Percentiles rank a stretch among this genome's conserved stretches.
Evolutionary conservation across 2,888 invertebrate genomes (phyloP).

Genomic region (Darwinula stevensoni): DNA sequence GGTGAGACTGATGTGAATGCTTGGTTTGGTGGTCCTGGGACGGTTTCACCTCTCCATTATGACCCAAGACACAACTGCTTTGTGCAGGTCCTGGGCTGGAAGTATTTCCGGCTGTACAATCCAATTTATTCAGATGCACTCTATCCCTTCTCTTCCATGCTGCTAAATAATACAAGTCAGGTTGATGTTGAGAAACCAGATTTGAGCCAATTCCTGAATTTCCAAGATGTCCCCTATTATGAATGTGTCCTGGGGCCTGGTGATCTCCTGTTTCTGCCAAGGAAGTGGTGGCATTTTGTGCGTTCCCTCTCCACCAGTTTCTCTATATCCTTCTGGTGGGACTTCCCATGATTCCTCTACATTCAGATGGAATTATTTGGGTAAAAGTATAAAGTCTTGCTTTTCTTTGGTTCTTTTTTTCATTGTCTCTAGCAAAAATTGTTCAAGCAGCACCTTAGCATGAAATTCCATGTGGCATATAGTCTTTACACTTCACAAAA

Average conservation of each 20-base stretch:
- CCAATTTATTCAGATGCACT: slow-evolving; percentile 33
- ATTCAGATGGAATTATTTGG: too few relatives aligned
- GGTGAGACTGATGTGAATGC: slow-evolving; percentile 53
- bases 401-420: too few relatives aligned
- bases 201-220: slow-evolving; percentile 25
- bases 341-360: too few relatives aligned
- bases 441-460: too few relatives aligned
- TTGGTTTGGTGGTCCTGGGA: slow-evolving; percentile 85
- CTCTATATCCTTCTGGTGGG: slow-evolving; percentile 95
- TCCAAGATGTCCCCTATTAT: slow-evolving; percentile 31
- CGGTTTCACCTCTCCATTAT: slow-evolving; percentile 76
- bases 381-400: too few relatives aligned
- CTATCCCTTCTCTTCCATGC: slow-evolving; percentile 41
- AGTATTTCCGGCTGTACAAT: slow-evolving; percentile 55
- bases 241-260: slow-evolving; percentile 45
- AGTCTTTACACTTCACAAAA: too few relatives aligned
- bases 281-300: slow-evolving; percentile 92
- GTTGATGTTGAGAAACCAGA: slow-evolving; percentile 22
- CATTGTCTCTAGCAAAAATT: too few relatives aligned
- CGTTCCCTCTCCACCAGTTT: slow-evolving; percentile 61
- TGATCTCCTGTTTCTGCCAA: slow-evolving; percentile 76
- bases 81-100: slow-evolving; percentile 52
- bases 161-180: slow-evolving; percentile 66
- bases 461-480: too few relatives aligned
- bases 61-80: slow-evolving; percentile 81